Conservation (phyloP, 2,797 vertebrate species). For the Serranus cabrilla region DNA sequence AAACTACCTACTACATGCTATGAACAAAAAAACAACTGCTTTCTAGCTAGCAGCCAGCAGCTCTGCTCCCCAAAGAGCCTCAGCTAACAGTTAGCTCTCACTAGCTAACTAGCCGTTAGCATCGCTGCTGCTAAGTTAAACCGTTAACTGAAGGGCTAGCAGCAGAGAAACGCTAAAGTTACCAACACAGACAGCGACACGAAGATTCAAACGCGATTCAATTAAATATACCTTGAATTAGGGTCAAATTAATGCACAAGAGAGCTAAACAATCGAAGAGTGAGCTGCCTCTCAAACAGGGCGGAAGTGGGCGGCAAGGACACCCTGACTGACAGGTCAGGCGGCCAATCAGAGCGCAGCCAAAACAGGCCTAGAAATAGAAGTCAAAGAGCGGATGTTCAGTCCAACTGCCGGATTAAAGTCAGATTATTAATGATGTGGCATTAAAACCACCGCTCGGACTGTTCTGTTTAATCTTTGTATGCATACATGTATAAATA, state of each 20-base stretch:
- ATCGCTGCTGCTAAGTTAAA: slow-evolving; percentile 38
- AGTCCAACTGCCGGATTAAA: slow-evolving; percentile 28
- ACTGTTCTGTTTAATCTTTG: no score
- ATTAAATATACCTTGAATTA: slow-evolving; percentile 63
- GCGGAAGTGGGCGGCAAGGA: slow-evolving; percentile 80
- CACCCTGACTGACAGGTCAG: slow-evolving; percentile 70
- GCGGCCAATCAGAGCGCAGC: slow-evolving; percentile 68
- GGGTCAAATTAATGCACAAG: slow-evolving; percentile 35
- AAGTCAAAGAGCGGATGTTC: slow-evolving; percentile 17
- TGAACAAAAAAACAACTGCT: not conserved
- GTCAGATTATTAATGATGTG: not conserved
- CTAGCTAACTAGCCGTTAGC: slow-evolving; percentile 65
- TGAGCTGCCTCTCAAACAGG: slow-evolving; percentile 44
- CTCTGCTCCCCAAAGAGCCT: slow-evolving; percentile 17
- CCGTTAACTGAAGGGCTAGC: not conserved
- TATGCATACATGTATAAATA: no score
- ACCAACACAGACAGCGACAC: not conserved
- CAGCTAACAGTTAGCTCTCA: slow-evolving; percentile 38
- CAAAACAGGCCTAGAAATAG: slow-evolving; percentile 16
- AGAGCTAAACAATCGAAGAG: slow-evolving; percentile 69
- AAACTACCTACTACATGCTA: not conserved
- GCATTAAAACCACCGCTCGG: not conserved
- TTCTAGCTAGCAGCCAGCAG: not conserved
- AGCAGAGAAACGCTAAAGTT: slow-evolving; percentile 16
- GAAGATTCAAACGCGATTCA: not conserved